Conservation (phyloP, 2,797 vertebrate genomes). For the Micrastur ruficollis region DNA sequence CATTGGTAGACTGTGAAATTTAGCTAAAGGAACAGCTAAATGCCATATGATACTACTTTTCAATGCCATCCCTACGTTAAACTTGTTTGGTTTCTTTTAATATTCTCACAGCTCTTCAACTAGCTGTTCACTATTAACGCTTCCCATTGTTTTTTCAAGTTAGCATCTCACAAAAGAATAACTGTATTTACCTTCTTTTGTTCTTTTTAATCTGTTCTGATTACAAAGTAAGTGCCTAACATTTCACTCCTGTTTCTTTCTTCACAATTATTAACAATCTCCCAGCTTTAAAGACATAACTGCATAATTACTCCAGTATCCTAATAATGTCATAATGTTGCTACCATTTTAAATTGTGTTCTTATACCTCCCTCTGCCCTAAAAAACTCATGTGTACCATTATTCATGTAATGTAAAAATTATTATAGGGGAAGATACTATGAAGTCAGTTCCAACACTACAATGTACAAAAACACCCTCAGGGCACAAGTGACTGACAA, state of each 20-base stretch:
- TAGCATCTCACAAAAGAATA: not conserved
- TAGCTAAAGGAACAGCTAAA: not conserved
- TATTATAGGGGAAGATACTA: not conserved
- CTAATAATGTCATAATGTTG: not conserved
- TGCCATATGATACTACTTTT: not conserved
- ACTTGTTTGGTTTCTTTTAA: not conserved
- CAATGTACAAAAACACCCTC: not conserved
- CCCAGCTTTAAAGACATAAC: not conserved
- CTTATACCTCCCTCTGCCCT: not conserved
- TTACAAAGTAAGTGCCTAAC: not conserved
- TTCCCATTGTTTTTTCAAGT: not conserved
- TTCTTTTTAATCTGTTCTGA: not conserved
- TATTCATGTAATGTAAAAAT: not conserved
- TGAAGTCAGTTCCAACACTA: not conserved
- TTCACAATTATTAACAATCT: not conserved
- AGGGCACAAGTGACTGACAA: not conserved
- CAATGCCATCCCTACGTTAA: not conserved
- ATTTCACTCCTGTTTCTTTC: not conserved
- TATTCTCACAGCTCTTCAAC: not conserved
- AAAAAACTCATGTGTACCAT: not conserved
- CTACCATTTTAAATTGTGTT: not conserved
- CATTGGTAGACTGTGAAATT: not conserved
- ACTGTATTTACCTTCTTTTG: not conserved
- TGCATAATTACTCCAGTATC: not conserved
- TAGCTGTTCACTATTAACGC: not conserved